Conservation (phyloP, 2,113 vertebrate species). For the Pseudolaguvia tuberculata region DNA sequence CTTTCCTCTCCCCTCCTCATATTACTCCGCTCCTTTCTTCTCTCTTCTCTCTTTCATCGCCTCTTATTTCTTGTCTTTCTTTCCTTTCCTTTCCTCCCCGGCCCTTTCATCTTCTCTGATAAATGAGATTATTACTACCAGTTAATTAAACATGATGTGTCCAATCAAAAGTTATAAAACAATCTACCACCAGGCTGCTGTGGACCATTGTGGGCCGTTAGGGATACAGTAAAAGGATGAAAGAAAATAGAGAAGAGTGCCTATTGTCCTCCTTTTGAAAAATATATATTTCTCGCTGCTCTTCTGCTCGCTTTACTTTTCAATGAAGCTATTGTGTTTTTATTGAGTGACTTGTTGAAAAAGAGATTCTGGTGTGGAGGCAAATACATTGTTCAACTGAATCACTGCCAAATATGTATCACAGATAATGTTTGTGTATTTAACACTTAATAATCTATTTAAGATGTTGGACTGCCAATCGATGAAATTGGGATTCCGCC, state of each 20-base stretch:
- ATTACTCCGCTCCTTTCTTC: background rate
- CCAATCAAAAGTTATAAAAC: too few relatives aligned
- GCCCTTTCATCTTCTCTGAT: background rate
- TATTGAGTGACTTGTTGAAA: background rate
- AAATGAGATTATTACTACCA: constrained; percentile 68
- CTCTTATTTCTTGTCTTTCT: background rate
- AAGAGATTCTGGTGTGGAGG: constrained; percentile 8
- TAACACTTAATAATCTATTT: too few relatives aligned
- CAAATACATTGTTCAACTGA: too few relatives aligned
- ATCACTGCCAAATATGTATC: too few relatives aligned
- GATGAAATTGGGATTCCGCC: too few relatives aligned
- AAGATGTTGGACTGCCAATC: too few relatives aligned
- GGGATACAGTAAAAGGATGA: constrained; percentile 61
- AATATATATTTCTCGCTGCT: constrained; percentile 64
- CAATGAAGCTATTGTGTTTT: constrained; percentile 67
- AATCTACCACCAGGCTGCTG: constrained; percentile 68
- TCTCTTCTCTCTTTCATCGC: background rate
- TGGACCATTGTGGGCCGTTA: constrained; percentile 66
- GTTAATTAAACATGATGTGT: constrained; percentile 74
- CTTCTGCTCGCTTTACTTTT: constrained; percentile 62
- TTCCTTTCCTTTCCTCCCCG: background rate
- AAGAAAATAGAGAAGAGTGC: constrained; percentile 64
- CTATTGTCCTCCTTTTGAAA: constrained; percentile 70
- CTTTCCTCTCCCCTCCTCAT: background rate
- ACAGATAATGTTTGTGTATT: too few relatives aligned